These are phyloP conservation scores for Smutsia gigantea DNA, from an alignment of 2,797 vertebrate genomes.

Conservation along the genomic window DNA sequence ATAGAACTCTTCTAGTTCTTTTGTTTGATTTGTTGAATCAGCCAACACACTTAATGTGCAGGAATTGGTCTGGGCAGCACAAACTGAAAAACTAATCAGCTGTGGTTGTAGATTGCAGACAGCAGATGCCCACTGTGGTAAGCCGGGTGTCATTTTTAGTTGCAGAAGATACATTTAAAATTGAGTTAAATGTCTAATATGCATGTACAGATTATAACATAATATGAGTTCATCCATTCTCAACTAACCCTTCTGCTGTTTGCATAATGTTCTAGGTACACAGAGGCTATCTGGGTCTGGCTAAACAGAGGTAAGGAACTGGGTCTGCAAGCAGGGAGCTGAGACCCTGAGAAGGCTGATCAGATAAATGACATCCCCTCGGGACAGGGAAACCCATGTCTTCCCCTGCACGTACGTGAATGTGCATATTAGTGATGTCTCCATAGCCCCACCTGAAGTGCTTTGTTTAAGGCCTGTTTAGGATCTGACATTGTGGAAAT, in stretches of 20 bases:
- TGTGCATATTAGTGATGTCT: no score
- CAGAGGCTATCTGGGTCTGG: neutral
- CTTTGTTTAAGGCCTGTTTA: neutral
- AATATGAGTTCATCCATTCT: neutral
- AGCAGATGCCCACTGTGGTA: neutral
- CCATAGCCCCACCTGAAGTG: accelerated
- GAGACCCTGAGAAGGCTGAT: neutral
- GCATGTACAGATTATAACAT: neutral
- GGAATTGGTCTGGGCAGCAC: neutral
- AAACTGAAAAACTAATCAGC: no score
- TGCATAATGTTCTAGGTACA: no score
- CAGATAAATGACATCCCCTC: neutral
- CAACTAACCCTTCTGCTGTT: neutral
- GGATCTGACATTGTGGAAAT: neutral
- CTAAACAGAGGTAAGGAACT: neutral
- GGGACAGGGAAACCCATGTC: neutral
- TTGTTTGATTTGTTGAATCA: neutral
- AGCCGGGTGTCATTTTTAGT: neutral
- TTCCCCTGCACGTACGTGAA: accelerated
- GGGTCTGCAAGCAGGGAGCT: neutral
- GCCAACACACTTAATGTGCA: neutral
- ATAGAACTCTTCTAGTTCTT: neutral
- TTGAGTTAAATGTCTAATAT: neutral
- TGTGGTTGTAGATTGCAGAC: neutral
- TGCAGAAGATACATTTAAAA: neutral